Evolutionary conservation across 2,888 invertebrate species (phyloP).

Genomic region (Cheilosia variabilis): DNA sequence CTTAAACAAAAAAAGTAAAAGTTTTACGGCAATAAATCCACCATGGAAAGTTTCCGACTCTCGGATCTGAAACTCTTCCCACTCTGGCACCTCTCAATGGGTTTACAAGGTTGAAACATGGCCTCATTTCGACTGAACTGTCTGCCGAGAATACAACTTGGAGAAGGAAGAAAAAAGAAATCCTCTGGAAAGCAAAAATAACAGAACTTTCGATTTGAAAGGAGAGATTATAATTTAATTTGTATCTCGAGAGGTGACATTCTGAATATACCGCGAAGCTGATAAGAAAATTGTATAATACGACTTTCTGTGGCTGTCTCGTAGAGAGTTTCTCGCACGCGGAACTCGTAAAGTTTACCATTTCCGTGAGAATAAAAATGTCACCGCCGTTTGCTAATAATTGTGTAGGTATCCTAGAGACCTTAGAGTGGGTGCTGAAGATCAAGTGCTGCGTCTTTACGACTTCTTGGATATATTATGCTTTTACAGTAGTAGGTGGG

Average conservation of each 20-base stretch:
- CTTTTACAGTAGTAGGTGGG: too few relatives aligned
- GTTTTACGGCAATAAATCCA: slow-evolving; percentile 28
- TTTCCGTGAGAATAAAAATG: not conserved
- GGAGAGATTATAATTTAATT: slow-evolving; percentile 27
- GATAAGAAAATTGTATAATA: slow-evolving; percentile 16
- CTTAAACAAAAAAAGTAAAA: slow-evolving; percentile 1
- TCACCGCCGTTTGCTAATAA: not conserved
- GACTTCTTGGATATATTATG: too few relatives aligned
- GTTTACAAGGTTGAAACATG: slow-evolving; percentile 10
- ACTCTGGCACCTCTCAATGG: slow-evolving; percentile 14
- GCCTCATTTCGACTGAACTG: slow-evolving; percentile 27
- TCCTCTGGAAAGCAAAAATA: not conserved
- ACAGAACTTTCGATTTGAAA: slow-evolving; percentile 9
- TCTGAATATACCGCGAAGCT: not conserved
- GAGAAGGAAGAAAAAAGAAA: not conserved
- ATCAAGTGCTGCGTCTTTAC: too few relatives aligned
- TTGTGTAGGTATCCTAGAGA: not conserved
- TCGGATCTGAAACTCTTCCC: slow-evolving; percentile 14
- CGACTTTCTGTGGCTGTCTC: not conserved
- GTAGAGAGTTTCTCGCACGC: not conserved
- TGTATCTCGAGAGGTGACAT: slow-evolving; percentile 23
- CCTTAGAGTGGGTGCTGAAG: not conserved
- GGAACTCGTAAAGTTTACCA: not conserved
- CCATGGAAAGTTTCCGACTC: slow-evolving; percentile 23
- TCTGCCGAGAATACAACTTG: slow-evolving; percentile 15